Evolutionary conservation across 2,888 invertebrate genomes (phyloP), one percentile per base, ranked within the genome.

Genomic region (Temnothorax rugatulus): DNA sequence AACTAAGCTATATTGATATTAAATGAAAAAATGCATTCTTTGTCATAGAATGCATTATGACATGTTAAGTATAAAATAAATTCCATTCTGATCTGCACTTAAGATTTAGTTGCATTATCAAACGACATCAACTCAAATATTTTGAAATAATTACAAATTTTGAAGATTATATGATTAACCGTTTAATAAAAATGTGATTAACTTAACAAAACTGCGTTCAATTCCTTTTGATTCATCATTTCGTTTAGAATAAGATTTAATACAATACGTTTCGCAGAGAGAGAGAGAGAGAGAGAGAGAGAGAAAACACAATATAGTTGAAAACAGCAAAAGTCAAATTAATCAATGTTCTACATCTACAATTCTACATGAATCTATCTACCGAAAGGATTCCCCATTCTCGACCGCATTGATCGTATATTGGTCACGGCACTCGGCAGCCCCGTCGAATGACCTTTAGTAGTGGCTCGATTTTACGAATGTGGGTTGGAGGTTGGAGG

Each of bases 381-480:
- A 54, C 1, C 29, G 21, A 59, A 59, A 44, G 18, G 4, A 38
- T 38, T 77, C 47, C 59, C 54, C 29, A 81, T 86, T 86, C 18
- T 50, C 59, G 84, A 75, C 81, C 68, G 57, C 57, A 73, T 52
- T 13, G 15, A 50, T 81, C 83, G 86, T 85, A 64, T 64, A 77
- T 87, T 25, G 68, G 82, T 77, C 59, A 83, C 71, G 76, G n/a
- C 38, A 66, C 59, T 81, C 71, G 76, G n/a, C 38, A 66, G 83
- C n/a, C 3, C 13, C 74, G 25, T 77, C 83, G 77, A 86, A 85
- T 82, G 89, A 84, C 87, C 86, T 90, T 88, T 87, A 64, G 50
- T 61, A 84, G 83, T 86, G 89, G 87, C 74, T 84, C 82, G 83
- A 84, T 87, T 84, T 86, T 82, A 86, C 85, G 71, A 89, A 87